Evolutionary conservation across 2,888 invertebrate species (phyloP).

Genomic region (Adelphocoris suturalis): DNA sequence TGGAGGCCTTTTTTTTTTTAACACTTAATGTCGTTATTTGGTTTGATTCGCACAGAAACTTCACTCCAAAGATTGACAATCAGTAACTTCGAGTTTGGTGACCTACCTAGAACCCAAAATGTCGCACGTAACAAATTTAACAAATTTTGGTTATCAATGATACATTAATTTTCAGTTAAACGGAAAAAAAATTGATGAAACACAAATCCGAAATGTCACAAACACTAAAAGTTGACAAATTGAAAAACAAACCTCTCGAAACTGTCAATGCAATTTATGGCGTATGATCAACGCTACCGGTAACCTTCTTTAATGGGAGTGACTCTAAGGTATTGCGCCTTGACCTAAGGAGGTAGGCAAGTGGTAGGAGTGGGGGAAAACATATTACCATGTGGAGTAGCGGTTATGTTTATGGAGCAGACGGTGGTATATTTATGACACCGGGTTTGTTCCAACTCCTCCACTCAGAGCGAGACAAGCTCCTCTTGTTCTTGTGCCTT

Average conservation of each 20-base stretch:
- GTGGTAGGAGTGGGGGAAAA: neutral
- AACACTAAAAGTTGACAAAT: too few relatives aligned
- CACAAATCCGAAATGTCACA: too few relatives aligned
- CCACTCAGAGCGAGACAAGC: neutral
- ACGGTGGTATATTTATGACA: conserved; percentile 16
- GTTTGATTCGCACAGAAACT: too few relatives aligned
- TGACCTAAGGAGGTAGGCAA: neutral
- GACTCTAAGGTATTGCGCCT: conserved; percentile 13
- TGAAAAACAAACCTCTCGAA: neutral
- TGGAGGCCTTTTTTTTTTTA: too few relatives aligned
- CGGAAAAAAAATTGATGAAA: too few relatives aligned
- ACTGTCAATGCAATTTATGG: neutral
- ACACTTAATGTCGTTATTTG: too few relatives aligned
- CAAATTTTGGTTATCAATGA: too few relatives aligned
- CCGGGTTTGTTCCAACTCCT: neutral
- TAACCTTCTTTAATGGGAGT: neutral
- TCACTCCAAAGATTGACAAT: too few relatives aligned
- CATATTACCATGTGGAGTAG: conserved; percentile 24
- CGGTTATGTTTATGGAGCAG: conserved; percentile 7
- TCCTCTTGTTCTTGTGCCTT: conserved; percentile 9
- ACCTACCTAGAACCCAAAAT: too few relatives aligned
- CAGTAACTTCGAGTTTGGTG: too few relatives aligned
- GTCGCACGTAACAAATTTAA: too few relatives aligned
- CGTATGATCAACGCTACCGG: neutral
- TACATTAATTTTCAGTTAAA: too few relatives aligned